Evolutionary conservation across 2,113 vertebrate genomes (phyloP).

Genomic region (Ameiurus melas): DNA sequence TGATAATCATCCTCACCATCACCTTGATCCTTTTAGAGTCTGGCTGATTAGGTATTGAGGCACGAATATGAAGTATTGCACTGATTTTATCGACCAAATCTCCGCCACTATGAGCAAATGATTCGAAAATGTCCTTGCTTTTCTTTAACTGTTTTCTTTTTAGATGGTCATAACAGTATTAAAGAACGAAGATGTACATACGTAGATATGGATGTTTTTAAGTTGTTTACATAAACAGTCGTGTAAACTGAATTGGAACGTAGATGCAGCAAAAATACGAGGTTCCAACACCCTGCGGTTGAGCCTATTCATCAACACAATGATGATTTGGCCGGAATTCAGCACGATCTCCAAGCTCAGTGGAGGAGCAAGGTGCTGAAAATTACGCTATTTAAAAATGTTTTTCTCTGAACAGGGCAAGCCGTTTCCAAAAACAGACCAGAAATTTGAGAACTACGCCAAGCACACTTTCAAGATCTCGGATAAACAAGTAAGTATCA

Average conservation of each 20-base stretch:
- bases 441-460: constrained; percentile 78
- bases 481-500: constrained; percentile 72
- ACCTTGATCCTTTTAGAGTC: constrained; percentile 22
- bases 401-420: constrained; percentile 65
- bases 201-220: constrained; percentile 35
- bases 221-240: constrained; percentile 40
- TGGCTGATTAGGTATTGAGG: constrained; percentile 5
- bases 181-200: constrained; percentile 19
- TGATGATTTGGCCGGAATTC: constrained; percentile 38
- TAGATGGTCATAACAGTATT: constrained; percentile 9
- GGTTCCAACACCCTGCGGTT: constrained; percentile 32
- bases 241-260: constrained; percentile 34
- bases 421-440: constrained; percentile 73
- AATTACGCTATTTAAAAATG: constrained; percentile 34
- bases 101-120: constrained; percentile 12
- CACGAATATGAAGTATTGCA: constrained; percentile 18
- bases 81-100: constrained; percentile 1
- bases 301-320: constrained; percentile 40
- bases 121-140: neutral
- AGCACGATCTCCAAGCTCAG: constrained; percentile 45
- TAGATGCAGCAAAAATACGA: constrained; percentile 39
- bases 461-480: constrained; percentile 68
- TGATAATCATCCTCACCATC: constrained; percentile 31
- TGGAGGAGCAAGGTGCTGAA: constrained; percentile 42
- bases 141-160: neutral